Conservation (phyloP, 2,113 vertebrate genomes). For the Notarius lentiginosus region DNA sequence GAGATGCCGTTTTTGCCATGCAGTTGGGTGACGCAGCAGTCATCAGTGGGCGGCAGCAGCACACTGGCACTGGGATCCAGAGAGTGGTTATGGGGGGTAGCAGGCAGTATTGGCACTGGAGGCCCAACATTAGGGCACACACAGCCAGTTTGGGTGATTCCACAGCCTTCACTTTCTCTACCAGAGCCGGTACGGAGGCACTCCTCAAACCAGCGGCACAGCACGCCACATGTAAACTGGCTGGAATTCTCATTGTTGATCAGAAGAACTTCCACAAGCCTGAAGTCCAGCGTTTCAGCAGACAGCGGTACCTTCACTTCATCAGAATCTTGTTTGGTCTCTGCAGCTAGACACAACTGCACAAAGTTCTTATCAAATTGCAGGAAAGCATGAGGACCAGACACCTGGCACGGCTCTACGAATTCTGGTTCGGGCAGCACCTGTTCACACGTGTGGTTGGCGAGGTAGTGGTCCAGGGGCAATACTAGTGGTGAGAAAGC, state of each 20-base stretch:
- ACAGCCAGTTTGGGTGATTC: conserved; percentile 90
- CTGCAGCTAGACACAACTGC: conserved; percentile 84
- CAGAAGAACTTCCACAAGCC: conserved; percentile 91
- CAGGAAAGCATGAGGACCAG: conserved; percentile 84
- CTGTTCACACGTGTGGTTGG: conserved; percentile 90
- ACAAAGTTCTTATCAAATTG: conserved; percentile 99
- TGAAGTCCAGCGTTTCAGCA: conserved; percentile 83
- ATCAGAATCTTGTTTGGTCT: conserved; percentile 56
- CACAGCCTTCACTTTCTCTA: conserved; percentile 74
- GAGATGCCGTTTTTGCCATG: conserved; percentile 86
- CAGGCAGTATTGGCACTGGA: conserved; percentile 67
- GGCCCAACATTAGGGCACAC: conserved; percentile 79
- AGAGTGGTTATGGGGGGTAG: conserved; percentile 72
- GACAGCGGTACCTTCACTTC: conserved; percentile 67
- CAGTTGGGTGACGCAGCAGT: conserved; percentile 87
- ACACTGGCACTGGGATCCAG: conserved; percentile 74
- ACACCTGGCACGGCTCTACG: conserved; percentile 81
- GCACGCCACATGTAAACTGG: conserved; percentile 93
- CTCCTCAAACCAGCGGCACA: conserved; percentile 97
- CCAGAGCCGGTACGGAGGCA: conserved; percentile 77
- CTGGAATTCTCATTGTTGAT: conserved; percentile 99
- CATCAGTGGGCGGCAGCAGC: conserved; percentile 68
- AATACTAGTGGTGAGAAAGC: conserved; percentile 91
- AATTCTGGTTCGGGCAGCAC: conserved; percentile 72
- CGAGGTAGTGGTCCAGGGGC: conserved; percentile 91